Base-by-base conservation (phyloP, 2,888 invertebrate genomes). In the Nebria brevicollis region DNA sequence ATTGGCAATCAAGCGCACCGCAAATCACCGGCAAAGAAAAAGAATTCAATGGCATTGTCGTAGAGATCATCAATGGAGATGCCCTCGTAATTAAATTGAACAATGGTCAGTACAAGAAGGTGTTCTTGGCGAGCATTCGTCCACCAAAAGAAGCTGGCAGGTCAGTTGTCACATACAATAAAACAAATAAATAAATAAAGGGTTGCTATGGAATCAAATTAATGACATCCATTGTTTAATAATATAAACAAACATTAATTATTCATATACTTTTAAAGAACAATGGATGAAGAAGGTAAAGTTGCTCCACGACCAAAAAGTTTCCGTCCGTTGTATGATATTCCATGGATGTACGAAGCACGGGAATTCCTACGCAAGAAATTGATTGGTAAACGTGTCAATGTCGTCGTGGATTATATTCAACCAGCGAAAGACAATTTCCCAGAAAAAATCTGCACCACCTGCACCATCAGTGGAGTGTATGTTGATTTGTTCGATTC, bases 321-420 rank as follows among this genome's bases (percentile, higher is more conserved):
- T 83, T 95, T 93, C 88, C 94, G 97, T 86, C 97, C 98, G 0
- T 92, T 99, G 0, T 99, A 99, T 88, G 99, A 99, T 88, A 96
- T 99, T 87, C 99, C 99, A 1, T 98, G 96, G 93, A 97, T 99
- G 97, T 98, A 95, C 88, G 99, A 99, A 89, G 98, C 98, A 0
- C 93, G 99, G 77, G 99, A 99, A 90, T 99, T 96, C 88, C 91
- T 99, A 65, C 93, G 99, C 70, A 98, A 98, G 88, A 97, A 98
- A 87, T 91, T 99, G 13, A 94, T 99, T 86, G 97, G 98, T 75
- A 99, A 99, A 89, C 96, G 95, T 89, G 97, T 98, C 0, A 95
- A 94, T 85, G 96, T 98, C 8, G 93, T 93, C 26, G 94, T 99
- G 41, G 99, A 99, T 89, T 99, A 99, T 88, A 95, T 98, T 83